A percentile compares a stretch with the other conserved stretches of the same genome.
Evolutionary conservation across 2,113 vertebrate genomes (phyloP).

Genomic region (Thermophis baileyi): DNA sequence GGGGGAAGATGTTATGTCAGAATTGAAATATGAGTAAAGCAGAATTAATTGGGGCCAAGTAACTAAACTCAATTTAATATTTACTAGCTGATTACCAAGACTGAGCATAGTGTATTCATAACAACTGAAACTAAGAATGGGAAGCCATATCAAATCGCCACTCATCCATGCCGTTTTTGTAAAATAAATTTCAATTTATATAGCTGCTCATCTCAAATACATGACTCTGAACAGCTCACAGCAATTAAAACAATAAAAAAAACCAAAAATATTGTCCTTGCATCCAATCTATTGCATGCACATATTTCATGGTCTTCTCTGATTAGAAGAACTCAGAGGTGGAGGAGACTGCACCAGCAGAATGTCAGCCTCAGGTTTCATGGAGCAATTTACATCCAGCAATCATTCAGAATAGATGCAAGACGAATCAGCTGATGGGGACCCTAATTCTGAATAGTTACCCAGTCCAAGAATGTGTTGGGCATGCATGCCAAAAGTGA

Average conservation of each 20-base stretch:
- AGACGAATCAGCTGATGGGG: not conserved
- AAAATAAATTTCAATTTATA: not conserved
- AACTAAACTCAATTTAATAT: not conserved
- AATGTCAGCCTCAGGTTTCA: not conserved
- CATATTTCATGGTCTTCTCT: not conserved
- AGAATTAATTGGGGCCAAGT: not conserved
- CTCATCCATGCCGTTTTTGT: not conserved
- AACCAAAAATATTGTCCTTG: not conserved
- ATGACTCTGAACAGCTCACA: not conserved
- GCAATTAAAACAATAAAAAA: not conserved
- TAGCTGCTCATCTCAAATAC: not conserved
- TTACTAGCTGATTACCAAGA: not conserved
- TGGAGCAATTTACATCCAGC: not conserved
- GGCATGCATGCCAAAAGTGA: not conserved
- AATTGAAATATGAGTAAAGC: not conserved
- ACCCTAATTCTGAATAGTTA: not conserved
- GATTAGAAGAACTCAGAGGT: not conserved
- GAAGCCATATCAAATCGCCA: not conserved
- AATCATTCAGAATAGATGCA: not conserved
- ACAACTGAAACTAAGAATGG: not conserved
- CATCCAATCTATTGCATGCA: not conserved
- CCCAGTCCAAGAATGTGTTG: not conserved
- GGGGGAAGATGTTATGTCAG: too few species aligned
- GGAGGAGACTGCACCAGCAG: not conserved
- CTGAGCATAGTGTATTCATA: not conserved